Evolutionary conservation across 2,113 vertebrate genomes (phyloP).

Genomic region (Gavia stellata): DNA sequence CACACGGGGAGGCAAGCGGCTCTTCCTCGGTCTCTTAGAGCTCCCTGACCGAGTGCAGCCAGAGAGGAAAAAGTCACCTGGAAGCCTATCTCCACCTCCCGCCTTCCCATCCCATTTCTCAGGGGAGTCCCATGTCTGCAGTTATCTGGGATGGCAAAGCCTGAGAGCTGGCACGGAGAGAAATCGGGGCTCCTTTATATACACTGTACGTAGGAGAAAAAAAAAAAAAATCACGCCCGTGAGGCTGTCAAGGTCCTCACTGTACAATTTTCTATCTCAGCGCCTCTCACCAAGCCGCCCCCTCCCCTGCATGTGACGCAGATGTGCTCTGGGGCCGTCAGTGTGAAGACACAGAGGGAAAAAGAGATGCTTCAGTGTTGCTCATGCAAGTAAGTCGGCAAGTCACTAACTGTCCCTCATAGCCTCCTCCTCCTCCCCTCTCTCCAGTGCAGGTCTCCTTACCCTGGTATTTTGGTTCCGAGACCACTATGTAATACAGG

Average conservation of each 20-base stretch:
- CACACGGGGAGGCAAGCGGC: background rate
- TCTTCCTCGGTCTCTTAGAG: background rate
- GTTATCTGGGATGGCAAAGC: constrained; percentile 23
- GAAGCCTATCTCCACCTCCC: background rate
- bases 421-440: background rate
- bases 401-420: background rate
- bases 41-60: constrained; percentile 11
- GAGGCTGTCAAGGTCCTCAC: constrained; percentile 70
- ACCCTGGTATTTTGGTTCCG: background rate
- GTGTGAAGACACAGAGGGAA: background rate
- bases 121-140: constrained; percentile 28
- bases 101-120: background rate
- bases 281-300: background rate
- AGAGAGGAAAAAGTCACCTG: constrained; percentile 40
- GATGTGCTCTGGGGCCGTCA: constrained; percentile 61
- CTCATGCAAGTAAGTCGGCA: constrained; percentile 51
- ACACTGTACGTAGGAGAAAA: background rate
- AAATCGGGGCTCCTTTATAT: constrained; percentile 22
- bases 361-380: constrained; percentile 33
- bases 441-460: background rate
- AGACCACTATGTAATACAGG: background rate
- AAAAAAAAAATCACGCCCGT: constrained; percentile 1
- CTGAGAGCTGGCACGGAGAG: background rate
- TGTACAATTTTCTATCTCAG: constrained; percentile 63
- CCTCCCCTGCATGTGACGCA: constrained; percentile 68